Base-by-base conservation (phyloP, 2,888 invertebrate species). In the Agrochola lychnidis region DNA sequence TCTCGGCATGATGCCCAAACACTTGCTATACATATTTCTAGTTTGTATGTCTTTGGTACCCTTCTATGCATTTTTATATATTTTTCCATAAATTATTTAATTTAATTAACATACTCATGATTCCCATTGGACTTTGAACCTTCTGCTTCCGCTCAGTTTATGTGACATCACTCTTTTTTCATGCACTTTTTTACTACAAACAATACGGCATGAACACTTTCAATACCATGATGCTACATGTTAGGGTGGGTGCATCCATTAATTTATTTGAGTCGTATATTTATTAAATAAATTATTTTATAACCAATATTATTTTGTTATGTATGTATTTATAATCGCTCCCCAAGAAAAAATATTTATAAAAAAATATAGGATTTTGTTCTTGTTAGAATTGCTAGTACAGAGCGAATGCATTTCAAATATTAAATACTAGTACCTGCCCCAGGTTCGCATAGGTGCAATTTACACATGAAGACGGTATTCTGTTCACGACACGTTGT, bases 71-170 rank as follows among this genome's bases (percentile, higher is more conserved):
- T n/a, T 53, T 57, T 36, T 25, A 22, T 5, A 25, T 1, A 12
- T 12, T 40, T 67, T 48, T 2, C 10, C 9, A 25, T 30, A 9
- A 14, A n/a, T 25, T 36, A 42, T 69, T 25, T 6, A 6, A 51
- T 45, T 45, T 25, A 36, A 62, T 80, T 66, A 70, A 22, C 22
- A 42, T 42, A 48, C 2, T 68, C 19, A n/a, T 64, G 14, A 42
- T 79, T 74, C 74, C 48, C 19, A 61, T 83, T 73, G 73, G 84
- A 79, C 84, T 79, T 83, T 79, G 79, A 51, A 70, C 79, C 9
- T 67, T 59, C 22, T 61, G 25, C 67, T 63, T 67, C 36, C 53
- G 56, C 14, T 62, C 10, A 4, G 10, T 40, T 40, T 0, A 0
- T n/a, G 51, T 62, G 22, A 78, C 14, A 16, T 56, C 42, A 36